Conservation (phyloP, 2,888 invertebrate species). For the Latrodectus hesperus region DNA sequence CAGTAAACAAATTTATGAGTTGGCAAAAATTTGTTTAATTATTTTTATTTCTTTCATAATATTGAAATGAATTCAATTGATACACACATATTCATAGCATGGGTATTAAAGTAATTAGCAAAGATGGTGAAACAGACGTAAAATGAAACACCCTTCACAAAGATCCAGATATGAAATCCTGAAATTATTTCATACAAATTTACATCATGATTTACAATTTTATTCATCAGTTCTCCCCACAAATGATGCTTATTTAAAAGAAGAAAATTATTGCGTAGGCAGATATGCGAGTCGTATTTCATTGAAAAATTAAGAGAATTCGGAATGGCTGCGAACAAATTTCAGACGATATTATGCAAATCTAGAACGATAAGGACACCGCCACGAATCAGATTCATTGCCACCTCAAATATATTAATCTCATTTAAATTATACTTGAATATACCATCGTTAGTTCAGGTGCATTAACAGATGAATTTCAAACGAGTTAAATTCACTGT, state of each 20-base stretch:
- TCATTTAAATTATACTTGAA: no score
- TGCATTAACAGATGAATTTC: no score
- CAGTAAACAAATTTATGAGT: no score
- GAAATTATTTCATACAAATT: neutral
- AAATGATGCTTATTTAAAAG: neutral
- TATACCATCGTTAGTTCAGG: no score
- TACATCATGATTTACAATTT: neutral
- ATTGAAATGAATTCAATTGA: no score
- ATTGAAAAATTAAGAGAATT: neutral
- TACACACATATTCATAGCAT: no score
- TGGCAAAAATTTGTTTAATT: no score
- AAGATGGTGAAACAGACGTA: neutral
- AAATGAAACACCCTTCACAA: neutral
- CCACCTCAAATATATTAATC: neutral
- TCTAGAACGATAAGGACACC: neutral
- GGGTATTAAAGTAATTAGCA: neutral
- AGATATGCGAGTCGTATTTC: neutral
- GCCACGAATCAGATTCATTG: neutral
- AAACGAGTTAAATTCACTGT: no score
- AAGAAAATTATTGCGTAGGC: neutral
- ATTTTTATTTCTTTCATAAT: no score
- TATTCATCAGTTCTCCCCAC: neutral
- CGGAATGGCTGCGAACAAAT: neutral
- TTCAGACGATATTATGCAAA: neutral
- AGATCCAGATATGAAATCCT: neutral